Base-by-base conservation (phyloP, 2,888 invertebrate genomes). In the Gryllus longicercus region DNA sequence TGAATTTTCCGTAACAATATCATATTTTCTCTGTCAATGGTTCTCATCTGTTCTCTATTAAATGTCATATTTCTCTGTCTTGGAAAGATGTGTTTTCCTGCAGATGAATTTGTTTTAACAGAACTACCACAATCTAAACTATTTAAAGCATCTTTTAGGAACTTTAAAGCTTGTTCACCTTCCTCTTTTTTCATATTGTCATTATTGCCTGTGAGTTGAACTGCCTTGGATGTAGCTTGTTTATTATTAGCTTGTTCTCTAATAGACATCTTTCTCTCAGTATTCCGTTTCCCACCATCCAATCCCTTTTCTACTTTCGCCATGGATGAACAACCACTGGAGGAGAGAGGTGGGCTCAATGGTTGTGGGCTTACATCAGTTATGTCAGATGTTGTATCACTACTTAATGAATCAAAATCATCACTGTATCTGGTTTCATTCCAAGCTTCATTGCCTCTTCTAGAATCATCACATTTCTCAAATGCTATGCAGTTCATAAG, bases 21-120 rank as follows among this genome's bases (percentile, higher is more conserved):
- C 63, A 63, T 63, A 63, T 63, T 63, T 63, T 63, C 63, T 11
- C 63, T 63, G n/a, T 63, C n/a, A 63, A 63, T 63, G 5, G 14
- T 63, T 63, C 63, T 63, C 63, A 63, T 63, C n/a, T 63, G 63
- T n/a, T 63, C 63, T n/a, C n/a, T 63, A 63, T 63, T 63, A n/a
- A 63, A 63, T 8, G 63, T 63, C n/a, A 63, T 14, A 63, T 63
- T 63, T 63, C n/a, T 63, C n/a, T 63, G 63, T n/a, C n/a, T 14
- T 18, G 63, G 63, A n/a, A 63, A 63, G 16, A 63, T 18, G n/a
- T 63, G 63, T n/a, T 63, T 14, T n/a, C 63, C 16, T n/a, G n/a
- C 63, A 63, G 63, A 63, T 18, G n/a, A 63, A 63, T n/a, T n/a
- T 18, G 16, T 63, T 63, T 63, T 63, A n/a, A 63, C 63, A 18